phyloP scores from a whole-genome alignment of 2,888 invertebrate genomes.

The Ophonus ardosiacus region DNA sequence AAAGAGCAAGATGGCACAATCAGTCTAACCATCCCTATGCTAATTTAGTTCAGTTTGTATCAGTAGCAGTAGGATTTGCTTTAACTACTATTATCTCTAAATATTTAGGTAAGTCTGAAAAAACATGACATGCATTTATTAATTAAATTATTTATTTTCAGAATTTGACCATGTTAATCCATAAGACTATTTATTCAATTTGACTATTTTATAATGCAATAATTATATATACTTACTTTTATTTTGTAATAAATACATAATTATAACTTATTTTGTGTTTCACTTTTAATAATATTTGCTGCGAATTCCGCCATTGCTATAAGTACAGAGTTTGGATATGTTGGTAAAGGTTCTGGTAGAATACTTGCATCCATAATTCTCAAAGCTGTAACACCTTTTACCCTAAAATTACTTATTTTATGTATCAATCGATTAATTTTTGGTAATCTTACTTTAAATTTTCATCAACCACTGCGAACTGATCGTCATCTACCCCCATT shows the following conservation, averaged over 20 bases:
- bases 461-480: slow-evolving; percentile 82
- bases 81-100: slow-evolving; percentile 81
- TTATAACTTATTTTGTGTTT: slow-evolving; percentile 51
- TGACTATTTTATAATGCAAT: neutral
- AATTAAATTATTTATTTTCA: slow-evolving; percentile 21
- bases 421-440: neutral
- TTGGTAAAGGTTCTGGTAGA: slow-evolving; percentile 86
- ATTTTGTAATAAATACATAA: slow-evolving; percentile 46
- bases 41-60: slow-evolving; percentile 81
- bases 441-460: slow-evolving; percentile 78
- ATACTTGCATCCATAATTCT: slow-evolving; percentile 90
- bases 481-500: slow-evolving; percentile 78
- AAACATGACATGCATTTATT: neutral
- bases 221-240: slow-evolving; percentile 23
- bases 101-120: slow-evolving; percentile 77
- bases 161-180: slow-evolving; percentile 59
- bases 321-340: slow-evolving; percentile 85
- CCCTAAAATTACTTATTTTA: slow-evolving; percentile 75
- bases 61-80: slow-evolving; percentile 80
- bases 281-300: slow-evolving; percentile 77
- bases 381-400: slow-evolving; percentile 81
- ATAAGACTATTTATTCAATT: slow-evolving; percentile 12
- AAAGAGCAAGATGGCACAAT: slow-evolving; percentile 86
- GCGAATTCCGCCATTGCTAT: slow-evolving; percentile 83
- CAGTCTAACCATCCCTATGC: slow-evolving; percentile 77